Evolutionary conservation across 2,888 invertebrate genomes (phyloP), one percentile per base, ranked within the genome.

Genomic region (Sipha maydis): DNA sequence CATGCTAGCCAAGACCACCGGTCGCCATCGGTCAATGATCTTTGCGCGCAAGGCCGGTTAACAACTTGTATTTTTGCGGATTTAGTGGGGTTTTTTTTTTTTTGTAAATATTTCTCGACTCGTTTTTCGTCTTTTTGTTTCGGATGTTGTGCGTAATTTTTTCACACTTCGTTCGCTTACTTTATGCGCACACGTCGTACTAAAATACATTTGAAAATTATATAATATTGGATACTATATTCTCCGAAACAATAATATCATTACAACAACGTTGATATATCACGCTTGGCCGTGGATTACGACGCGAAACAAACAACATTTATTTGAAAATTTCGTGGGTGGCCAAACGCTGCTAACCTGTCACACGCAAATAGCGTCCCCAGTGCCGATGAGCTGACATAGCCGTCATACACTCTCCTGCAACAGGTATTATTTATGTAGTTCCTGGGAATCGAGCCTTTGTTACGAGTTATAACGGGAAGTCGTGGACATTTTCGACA

Each of bases 311-410:
- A 1, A 28, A n/a, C 8, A 28, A 69, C n/a, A 28, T 69, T 69
- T 69, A 69, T 69, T 69, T 69, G n/a, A 69, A 69, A 69, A 28
- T 69, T 28, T 69, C 69, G 69, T 69, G n/a, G 21, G 69, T n/a
- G 69, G 69, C 25, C 25, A 21, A 1, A 17, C 21, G 61, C 61
- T 61, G 61, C 61, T 34, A 19, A 61, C 61, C 61, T 61, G 61
- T 61, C 69, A n/a, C 69, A 69, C 69, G 69, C 28, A 28, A 69
- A 69, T 69, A 25, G 28, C n/a, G 61, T 61, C 25, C 61, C 61
- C 25, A 21, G 61, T 61, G 61, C 61, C 61, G 61, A 61, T 61
- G 61, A 61, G 25, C 61, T 61, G 25, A 25, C 61, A 25, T 61
- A 7, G 61, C 25, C 61, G 69, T 11, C 28, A 28, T 69, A 28